phyloP scores from a whole-genome alignment of 2,113 vertebrate genomes.

The Vidua macroura region DNA sequence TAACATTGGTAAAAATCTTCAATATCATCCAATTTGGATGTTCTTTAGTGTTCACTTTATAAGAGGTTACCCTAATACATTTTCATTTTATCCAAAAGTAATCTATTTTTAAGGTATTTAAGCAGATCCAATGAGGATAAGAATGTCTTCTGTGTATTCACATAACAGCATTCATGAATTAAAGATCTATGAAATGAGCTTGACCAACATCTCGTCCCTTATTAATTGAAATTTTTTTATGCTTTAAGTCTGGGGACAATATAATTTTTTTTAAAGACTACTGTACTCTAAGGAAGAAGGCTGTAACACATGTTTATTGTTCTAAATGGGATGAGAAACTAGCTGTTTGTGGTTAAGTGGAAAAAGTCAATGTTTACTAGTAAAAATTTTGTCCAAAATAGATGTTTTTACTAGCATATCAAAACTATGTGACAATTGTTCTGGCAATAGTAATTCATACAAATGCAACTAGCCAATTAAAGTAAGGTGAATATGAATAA shows the following conservation, averaged over 20 bases:
- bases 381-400: slow-evolving; percentile 15
- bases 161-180: neutral
- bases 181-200: slow-evolving; percentile 10
- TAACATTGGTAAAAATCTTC: slow-evolving; percentile 30
- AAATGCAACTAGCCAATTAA: slow-evolving; percentile 21
- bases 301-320: neutral
- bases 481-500: slow-evolving; percentile 4
- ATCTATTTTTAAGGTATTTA: slow-evolving; percentile 41
- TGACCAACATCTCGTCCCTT: neutral
- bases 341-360: neutral
- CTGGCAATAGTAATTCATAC: slow-evolving; percentile 27
- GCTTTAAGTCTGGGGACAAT: neutral
- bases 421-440: slow-evolving; percentile 26
- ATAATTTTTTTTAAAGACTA: neutral
- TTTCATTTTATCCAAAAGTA: slow-evolving; percentile 21
- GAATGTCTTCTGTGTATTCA: neutral
- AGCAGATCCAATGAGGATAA: slow-evolving; percentile 3
- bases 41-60: slow-evolving; percentile 30
- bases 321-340: neutral
- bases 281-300: neutral
- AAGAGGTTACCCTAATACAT: slow-evolving; percentile 5
- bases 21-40: slow-evolving; percentile 20
- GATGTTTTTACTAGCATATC: neutral
- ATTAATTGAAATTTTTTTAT: neutral
- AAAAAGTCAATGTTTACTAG: neutral